These are phyloP conservation scores for Zootoca vivipara DNA, from an alignment of 2,113 vertebrate species.

Conservation along the genomic window DNA sequence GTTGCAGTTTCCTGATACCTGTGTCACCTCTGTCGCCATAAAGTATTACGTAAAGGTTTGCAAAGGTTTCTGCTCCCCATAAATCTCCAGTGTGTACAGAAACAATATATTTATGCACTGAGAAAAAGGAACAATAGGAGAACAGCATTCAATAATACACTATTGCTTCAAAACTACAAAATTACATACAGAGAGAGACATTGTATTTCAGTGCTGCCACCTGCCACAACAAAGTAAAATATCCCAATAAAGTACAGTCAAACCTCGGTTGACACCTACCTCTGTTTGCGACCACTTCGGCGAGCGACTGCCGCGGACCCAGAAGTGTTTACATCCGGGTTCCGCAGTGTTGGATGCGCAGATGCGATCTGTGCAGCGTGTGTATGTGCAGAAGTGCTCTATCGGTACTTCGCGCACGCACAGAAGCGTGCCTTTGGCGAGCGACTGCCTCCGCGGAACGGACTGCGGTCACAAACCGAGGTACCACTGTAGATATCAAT, in stretches of 20 bases:
- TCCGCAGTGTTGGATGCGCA: too few species aligned
- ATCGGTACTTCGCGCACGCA: too few species aligned
- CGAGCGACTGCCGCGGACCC: too few species aligned
- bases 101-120: slow-evolving; percentile 68
- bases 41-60: slow-evolving; percentile 67
- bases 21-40: slow-evolving; percentile 70
- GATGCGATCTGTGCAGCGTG: too few species aligned
- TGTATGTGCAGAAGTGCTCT: too few species aligned
- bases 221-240: neutral
- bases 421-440: too few species aligned
- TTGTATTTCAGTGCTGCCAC: neutral
- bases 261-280: too few species aligned
- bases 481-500: neutral
- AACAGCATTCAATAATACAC: neutral
- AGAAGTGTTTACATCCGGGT: too few species aligned
- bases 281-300: too few species aligned
- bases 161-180: neutral
- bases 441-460: too few species aligned
- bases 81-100: slow-evolving; percentile 55
- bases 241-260: neutral
- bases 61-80: slow-evolving; percentile 73
- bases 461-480: too few species aligned
- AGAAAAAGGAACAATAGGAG: neutral
- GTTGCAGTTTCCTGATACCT: slow-evolving; percentile 61
- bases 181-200: slow-evolving; percentile 1